Conservation (phyloP, 2,113 vertebrate genomes). For the Bubo bubo region DNA sequence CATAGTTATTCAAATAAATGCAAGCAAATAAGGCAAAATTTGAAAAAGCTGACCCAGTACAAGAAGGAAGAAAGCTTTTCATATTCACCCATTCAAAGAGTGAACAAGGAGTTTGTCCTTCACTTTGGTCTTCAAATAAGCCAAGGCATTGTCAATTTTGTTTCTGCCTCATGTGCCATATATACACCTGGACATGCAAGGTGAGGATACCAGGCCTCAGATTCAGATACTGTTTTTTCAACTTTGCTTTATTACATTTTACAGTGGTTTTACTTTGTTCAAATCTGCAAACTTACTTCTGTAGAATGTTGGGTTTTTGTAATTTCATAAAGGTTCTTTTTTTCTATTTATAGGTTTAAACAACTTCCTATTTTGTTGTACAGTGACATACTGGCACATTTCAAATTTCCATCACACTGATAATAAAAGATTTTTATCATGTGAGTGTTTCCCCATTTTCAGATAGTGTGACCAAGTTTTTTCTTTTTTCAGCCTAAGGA, state of each 20-base stretch:
- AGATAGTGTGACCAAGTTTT: background rate
- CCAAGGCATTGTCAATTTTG: background rate
- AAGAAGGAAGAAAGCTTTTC: background rate
- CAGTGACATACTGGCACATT: background rate
- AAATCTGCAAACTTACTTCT: background rate
- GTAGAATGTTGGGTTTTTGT: background rate
- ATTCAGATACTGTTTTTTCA: background rate
- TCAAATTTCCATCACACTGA: background rate
- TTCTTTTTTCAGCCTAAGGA: background rate
- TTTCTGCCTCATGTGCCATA: background rate
- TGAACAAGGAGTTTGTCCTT: background rate
- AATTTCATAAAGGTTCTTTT: background rate
- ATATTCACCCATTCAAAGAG: background rate
- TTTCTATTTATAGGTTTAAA: background rate
- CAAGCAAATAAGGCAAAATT: background rate
- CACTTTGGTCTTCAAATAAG: background rate
- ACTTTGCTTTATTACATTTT: background rate
- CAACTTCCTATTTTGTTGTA: background rate
- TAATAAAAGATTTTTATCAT: background rate
- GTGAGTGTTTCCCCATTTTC: background rate
- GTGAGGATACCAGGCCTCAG: background rate
- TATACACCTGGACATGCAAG: background rate
- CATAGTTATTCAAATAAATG: background rate
- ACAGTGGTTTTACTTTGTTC: background rate
- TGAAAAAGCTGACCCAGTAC: background rate